Percentiles rank a stretch among this genome's conserved stretches.
These are phyloP conservation scores for Physocephala rufipes DNA, from an alignment of 2,888 invertebrate species.

Conservation along the genomic window DNA sequence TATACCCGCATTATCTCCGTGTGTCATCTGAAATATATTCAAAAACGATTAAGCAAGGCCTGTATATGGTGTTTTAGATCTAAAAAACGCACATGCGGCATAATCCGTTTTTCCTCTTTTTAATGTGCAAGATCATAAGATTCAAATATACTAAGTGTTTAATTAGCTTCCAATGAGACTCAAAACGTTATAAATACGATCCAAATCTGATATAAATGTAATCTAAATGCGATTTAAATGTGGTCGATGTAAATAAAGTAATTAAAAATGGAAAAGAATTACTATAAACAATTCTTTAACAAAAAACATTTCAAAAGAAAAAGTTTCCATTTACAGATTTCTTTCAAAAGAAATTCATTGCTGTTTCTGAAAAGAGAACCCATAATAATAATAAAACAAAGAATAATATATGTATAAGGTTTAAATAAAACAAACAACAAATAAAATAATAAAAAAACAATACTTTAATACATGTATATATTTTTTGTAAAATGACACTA, in stretches of 20 bases:
- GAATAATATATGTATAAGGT: background rate
- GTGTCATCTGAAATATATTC: too few species aligned
- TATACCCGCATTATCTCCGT: too few species aligned
- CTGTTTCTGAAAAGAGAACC: too few species aligned
- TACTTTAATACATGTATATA: too few species aligned
- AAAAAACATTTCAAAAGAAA: slow-evolving; percentile 9
- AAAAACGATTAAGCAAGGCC: too few species aligned
- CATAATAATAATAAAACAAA: background rate
- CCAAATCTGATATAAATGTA: slow-evolving; percentile 11
- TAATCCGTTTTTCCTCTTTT: too few species aligned
- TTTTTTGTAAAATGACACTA: slow-evolving; percentile 33
- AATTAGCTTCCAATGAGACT: too few species aligned
- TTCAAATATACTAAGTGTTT: too few species aligned
- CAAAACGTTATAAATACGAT: too few species aligned
- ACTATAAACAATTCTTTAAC: background rate
- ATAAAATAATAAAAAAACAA: slow-evolving; percentile 8
- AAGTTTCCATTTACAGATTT: slow-evolving; percentile 32
- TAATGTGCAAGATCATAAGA: too few species aligned
- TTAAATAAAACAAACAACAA: background rate
- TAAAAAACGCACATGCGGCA: too few species aligned
- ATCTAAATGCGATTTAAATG: background rate
- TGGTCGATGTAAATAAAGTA: background rate
- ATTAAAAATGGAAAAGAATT: background rate
- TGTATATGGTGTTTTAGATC: too few species aligned
- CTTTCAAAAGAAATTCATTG: background rate